A percentile compares a stretch with the other conserved stretches of the same genome.
Evolutionary conservation across 2,888 invertebrate species (phyloP).

Genomic region (Peribatodes rhomboidaria): DNA sequence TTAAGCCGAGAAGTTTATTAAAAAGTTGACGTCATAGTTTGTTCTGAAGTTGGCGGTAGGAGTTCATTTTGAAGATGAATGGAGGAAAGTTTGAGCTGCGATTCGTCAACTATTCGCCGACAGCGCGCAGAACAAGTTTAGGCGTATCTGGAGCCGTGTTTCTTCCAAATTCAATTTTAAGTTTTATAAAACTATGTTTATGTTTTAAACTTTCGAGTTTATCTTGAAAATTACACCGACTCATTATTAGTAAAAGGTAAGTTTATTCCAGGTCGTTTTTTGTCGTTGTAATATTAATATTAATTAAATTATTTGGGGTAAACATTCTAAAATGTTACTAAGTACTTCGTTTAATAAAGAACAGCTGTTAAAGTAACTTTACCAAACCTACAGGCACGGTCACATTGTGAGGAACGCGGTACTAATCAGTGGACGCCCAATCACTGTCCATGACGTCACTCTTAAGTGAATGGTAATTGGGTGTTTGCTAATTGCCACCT

Average conservation of each 20-base stretch:
- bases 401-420: too few relatives aligned
- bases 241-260: too few relatives aligned
- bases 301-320: too few relatives aligned
- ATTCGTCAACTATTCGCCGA: constrained; percentile 53
- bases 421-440: background rate
- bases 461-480: background rate
- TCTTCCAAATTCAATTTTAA: constrained; percentile 34
- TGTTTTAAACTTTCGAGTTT: background rate
- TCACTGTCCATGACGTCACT: background rate
- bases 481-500: too few relatives aligned
- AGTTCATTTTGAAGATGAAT: constrained; percentile 60
- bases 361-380: too few relatives aligned
- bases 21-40: constrained; percentile 30
- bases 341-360: too few relatives aligned
- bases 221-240: background rate
- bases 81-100: constrained; percentile 54
- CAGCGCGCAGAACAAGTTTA: constrained; percentile 29
- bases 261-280: too few relatives aligned
- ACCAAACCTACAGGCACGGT: too few relatives aligned
- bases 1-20: constrained; percentile 24
- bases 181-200: constrained; percentile 12
- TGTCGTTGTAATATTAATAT: too few relatives aligned
- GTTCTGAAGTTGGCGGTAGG: constrained; percentile 18
- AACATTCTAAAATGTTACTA: too few relatives aligned
- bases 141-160: constrained; percentile 21